Percentiles rank a stretch among this genome's conserved stretches.
Conservation (phyloP, 2,888 invertebrate genomes). For the Polydrusus tereticollis region DNA sequence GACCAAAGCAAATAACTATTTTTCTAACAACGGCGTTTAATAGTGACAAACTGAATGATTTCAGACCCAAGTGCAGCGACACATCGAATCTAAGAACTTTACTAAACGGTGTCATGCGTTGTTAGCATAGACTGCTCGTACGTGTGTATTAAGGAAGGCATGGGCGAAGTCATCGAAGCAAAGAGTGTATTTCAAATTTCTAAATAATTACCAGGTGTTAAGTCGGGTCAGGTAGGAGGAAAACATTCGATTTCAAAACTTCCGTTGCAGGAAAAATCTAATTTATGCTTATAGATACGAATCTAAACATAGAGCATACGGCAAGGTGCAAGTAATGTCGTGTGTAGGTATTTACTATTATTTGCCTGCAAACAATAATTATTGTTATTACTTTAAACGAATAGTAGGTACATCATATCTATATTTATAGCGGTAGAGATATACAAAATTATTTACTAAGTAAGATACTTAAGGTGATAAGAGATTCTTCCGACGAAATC, state of each 20-base stretch:
- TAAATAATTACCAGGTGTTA: constrained; percentile 40
- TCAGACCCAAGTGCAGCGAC: too few species aligned
- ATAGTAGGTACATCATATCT: constrained; percentile 29
- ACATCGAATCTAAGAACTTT: too few species aligned
- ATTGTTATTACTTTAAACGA: constrained; percentile 27
- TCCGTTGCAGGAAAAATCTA: constrained; percentile 36
- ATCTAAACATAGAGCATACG: constrained; percentile 21
- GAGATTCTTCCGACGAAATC: background rate
- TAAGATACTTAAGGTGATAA: background rate
- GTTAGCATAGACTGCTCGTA: too few species aligned
- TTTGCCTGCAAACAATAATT: constrained; percentile 34
- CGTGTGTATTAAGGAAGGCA: background rate
- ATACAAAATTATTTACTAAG: background rate
- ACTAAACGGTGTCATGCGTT: too few species aligned
- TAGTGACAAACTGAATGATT: too few species aligned
- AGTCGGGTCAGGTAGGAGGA: constrained; percentile 28
- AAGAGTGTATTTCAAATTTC: constrained; percentile 14
- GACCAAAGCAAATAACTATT: too few species aligned
- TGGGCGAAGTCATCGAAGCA: constrained; percentile 4
- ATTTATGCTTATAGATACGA: constrained; percentile 35
- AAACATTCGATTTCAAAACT: constrained; percentile 41
- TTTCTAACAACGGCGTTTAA: too few species aligned
- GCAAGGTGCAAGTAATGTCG: constrained; percentile 5
- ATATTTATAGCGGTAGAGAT: background rate
- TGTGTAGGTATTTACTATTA: constrained; percentile 21